These are phyloP conservation scores for Diplodus puntazzo DNA, from an alignment of 2,797 vertebrate species.

Conservation along the genomic window DNA sequence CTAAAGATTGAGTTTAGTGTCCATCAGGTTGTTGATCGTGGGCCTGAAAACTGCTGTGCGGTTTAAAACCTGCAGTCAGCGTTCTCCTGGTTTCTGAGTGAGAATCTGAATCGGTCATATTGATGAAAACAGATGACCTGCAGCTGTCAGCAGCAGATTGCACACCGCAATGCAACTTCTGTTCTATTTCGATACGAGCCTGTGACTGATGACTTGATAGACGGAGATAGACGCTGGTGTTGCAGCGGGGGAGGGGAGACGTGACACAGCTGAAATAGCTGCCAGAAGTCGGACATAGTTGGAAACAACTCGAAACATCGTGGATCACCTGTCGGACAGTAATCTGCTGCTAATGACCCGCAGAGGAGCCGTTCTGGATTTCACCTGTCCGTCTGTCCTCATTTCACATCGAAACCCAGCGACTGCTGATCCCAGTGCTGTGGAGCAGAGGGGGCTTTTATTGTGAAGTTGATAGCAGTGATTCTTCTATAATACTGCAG, in stretches of 20 bases:
- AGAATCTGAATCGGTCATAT: neutral
- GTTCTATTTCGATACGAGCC: slow-evolving; percentile 57
- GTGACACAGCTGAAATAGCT: neutral
- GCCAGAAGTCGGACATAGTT: neutral
- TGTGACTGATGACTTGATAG: slow-evolving; percentile 9
- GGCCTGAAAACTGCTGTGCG: too few relatives aligned
- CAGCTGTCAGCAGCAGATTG: slow-evolving; percentile 66
- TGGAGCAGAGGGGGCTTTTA: too few relatives aligned
- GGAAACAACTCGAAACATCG: neutral
- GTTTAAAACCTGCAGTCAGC: too few relatives aligned
- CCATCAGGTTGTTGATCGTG: too few relatives aligned
- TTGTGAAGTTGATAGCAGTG: too few relatives aligned
- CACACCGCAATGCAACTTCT: slow-evolving; percentile 53
- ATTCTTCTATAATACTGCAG: too few relatives aligned
- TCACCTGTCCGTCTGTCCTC: neutral
- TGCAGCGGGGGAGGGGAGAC: too few relatives aligned
- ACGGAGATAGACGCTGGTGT: neutral
- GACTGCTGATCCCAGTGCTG: neutral
- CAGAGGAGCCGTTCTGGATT: neutral
- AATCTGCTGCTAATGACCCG: too few relatives aligned
- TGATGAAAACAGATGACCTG: slow-evolving; percentile 8
- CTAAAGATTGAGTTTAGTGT: too few relatives aligned
- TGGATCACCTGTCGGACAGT: too few relatives aligned
- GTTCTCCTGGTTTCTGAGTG: neutral
- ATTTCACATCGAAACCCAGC: neutral